Evolutionary conservation across 2,797 vertebrate species (phyloP).

Genomic region (Sebastes trivittatus): DNA sequence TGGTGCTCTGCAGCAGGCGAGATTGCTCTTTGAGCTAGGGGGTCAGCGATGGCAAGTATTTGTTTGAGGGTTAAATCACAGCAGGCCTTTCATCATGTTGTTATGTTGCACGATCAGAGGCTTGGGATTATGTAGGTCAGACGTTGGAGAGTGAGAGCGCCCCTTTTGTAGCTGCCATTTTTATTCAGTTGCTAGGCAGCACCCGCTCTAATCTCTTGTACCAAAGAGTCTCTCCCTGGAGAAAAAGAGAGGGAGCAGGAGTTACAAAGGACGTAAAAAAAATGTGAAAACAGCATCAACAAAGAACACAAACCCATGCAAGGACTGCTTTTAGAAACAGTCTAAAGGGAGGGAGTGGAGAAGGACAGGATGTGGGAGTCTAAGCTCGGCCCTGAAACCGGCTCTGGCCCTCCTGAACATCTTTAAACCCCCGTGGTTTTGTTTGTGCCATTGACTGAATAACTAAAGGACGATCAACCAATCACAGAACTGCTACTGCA

Average conservation of each 20-base stretch:
- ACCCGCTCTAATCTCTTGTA: conserved; percentile 83
- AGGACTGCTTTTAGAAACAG: conserved; percentile 71
- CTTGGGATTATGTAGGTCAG: conserved; percentile 86
- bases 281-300: conserved; percentile 77
- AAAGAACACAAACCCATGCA: conserved; percentile 75
- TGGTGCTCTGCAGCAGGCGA: conserved; percentile 57
- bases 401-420: conserved; percentile 61
- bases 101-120: conserved; percentile 83
- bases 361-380: conserved; percentile 70
- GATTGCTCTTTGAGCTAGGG: conserved; percentile 62
- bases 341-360: conserved; percentile 65
- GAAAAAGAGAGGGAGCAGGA: conserved; percentile 78
- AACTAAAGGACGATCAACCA: conserved; percentile 31
- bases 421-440: conserved; percentile 59
- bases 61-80: conserved; percentile 78
- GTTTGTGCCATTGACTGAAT: conserved; percentile 44
- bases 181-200: conserved; percentile 88
- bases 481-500: conserved; percentile 16
- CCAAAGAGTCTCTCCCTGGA: conserved; percentile 80
- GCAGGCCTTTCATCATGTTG: conserved; percentile 80
- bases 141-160: conserved; percentile 78
- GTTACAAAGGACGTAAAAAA: conserved; percentile 72
- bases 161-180: conserved; percentile 84
- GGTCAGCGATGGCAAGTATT: conserved; percentile 76
- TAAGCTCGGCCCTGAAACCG: conserved; percentile 55